Base-by-base conservation (phyloP, 2,797 vertebrate species). In the Danio aesculapii region DNA sequence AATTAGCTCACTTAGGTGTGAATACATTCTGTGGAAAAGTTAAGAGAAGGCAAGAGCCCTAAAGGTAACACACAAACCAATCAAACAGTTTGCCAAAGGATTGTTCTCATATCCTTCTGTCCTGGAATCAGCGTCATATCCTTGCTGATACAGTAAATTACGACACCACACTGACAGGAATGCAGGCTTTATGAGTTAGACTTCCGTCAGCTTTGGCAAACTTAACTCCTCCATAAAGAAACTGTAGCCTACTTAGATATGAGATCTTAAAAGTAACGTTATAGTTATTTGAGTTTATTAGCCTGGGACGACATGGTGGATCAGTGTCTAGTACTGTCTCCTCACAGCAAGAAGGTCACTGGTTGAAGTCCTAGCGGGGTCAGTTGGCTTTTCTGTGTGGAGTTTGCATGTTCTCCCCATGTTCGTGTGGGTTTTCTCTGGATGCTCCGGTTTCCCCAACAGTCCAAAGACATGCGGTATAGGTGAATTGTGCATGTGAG, bases 91-190 rank as follows among this genome's bases (percentile, higher is more conserved):
- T 84, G 78, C 59, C 46, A 41, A 84, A 21, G 74, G 82, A 77
- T 70, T 58, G 81, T 69, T 73, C 75, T 66, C 19, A 66, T 81
- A 82, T 88, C 86, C 84, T 85, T 55, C 47, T 84, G 53, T 81
- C 63, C 81, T 82, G 82, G 75, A 69, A 83, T 81, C 50, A 16
- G 52, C 87, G 81, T 86, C 83, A 86, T 81, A 75, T 83, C 85
- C 70, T 46, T 61, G 39, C 72, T 44, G 14, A 44, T 46, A 17
- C 47, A 13, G 16, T 10, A 6, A 21, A 69, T 83, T 86, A 73
- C 78, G 71, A 72, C 69, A 84, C 13, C 6, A 10, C 21, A 21
- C 71, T 71, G 63, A 41, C 61, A 76, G 72, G 64, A 83, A 81
- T 12, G 70, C 46, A 62, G 58, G 16, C 63, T 64, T 68, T 12